Percentiles rank a stretch among this genome's conserved stretches.
Conservation (phyloP, 2,113 vertebrate genomes). For the Kryptolebias marmoratus region DNA sequence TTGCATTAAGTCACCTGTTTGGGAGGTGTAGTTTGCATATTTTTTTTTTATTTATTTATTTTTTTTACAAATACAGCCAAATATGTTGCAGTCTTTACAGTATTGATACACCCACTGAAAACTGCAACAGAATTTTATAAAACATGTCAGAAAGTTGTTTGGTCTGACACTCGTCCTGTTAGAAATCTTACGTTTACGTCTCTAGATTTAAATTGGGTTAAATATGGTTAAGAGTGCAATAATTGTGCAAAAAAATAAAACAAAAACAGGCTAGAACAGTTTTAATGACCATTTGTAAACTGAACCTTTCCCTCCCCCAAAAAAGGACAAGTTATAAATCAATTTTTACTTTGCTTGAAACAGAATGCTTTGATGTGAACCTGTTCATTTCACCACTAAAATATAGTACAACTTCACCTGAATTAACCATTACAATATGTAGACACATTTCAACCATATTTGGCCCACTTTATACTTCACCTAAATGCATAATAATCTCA, state of each 20-base stretch:
- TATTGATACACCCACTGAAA: not conserved
- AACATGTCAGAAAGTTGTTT: not conserved
- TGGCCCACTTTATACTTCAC: not conserved
- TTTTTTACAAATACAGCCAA: slow-evolving; percentile 11
- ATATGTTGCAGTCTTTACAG: not conserved
- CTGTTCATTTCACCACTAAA: slow-evolving; percentile 6
- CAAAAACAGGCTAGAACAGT: not conserved
- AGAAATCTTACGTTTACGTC: not conserved
- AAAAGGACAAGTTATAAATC: no score
- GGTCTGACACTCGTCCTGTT: not conserved
- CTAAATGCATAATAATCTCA: not conserved
- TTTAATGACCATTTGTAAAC: no score
- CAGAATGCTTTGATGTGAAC: not conserved
- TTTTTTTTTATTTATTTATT: not conserved
- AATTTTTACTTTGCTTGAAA: no score
- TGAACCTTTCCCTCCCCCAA: no score
- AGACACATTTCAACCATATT: slow-evolving; percentile 1
- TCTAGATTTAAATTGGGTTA: not conserved
- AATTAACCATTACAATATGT: not conserved
- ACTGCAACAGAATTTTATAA: not conserved
- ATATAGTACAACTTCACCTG: not conserved
- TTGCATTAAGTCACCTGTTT: slow-evolving; percentile 31
- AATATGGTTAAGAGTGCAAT: not conserved
- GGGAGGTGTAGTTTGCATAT: slow-evolving; percentile 54
- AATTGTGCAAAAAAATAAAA: not conserved